Conservation (phyloP, 2,113 vertebrate species). For the Dasyornis broadbenti region DNA sequence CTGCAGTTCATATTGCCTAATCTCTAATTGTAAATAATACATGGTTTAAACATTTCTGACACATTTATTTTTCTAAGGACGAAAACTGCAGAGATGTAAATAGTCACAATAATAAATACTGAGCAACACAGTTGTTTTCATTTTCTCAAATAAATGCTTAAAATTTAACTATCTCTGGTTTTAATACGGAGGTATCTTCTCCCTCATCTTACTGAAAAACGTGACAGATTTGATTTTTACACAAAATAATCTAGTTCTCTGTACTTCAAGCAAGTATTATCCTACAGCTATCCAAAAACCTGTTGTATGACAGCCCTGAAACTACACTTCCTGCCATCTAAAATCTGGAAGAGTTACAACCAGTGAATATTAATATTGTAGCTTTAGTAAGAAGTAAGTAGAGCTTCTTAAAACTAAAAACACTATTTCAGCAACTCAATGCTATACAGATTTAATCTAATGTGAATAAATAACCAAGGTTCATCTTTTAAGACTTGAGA, state of each 20-base stretch:
- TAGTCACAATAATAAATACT: neutral
- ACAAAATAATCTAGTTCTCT: neutral
- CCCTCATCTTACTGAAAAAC: neutral
- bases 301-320: accelerated
- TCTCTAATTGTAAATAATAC: neutral
- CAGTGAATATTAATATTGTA: neutral
- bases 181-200: neutral
- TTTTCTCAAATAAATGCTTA: neutral
- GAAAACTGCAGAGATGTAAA: neutral
- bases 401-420: neutral
- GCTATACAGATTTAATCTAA: neutral
- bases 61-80: neutral
- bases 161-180: neutral
- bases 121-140: neutral
- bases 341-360: neutral
- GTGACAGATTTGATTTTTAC: neutral
- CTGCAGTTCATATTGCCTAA: neutral
- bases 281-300: neutral
- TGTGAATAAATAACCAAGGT: neutral
- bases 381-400: neutral
- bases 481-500: neutral
- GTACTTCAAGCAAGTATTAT: neutral
- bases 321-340: neutral
- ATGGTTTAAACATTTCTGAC: neutral
- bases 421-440: neutral